phyloP scores from a whole-genome alignment of 2,113 vertebrate genomes.

The Thermophis baileyi region DNA sequence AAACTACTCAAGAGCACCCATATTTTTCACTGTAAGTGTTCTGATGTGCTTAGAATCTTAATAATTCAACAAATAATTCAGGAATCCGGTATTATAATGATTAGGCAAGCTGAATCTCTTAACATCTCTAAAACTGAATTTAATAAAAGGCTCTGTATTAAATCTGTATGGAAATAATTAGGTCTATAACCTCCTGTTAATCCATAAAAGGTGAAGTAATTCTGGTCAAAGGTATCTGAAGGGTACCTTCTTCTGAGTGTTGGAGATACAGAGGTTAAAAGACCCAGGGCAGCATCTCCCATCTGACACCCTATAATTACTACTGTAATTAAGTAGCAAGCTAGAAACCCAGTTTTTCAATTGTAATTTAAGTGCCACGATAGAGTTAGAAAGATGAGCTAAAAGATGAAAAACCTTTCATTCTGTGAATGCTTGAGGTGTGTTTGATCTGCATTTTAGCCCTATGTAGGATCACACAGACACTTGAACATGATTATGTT shows the following conservation, averaged over 20 bases:
- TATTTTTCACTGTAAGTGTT: background rate
- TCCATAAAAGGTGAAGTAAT: background rate
- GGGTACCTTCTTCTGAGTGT: background rate
- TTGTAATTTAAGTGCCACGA: conserved; percentile 8
- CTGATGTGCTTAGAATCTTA: background rate
- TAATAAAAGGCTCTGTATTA: background rate
- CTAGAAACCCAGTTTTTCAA: conserved; percentile 13
- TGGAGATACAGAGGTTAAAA: background rate
- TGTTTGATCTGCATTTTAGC: background rate
- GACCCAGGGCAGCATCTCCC: background rate
- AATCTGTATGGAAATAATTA: background rate
- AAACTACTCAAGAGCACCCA: background rate
- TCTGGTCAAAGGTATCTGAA: background rate
- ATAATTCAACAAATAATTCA: background rate
- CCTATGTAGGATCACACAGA: background rate
- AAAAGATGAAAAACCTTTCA: background rate
- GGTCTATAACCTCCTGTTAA: background rate
- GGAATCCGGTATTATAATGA: background rate
- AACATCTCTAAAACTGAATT: background rate
- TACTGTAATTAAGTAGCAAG: background rate
- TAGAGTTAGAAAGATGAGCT: background rate
- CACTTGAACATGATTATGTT: background rate
- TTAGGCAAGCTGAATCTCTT: no score
- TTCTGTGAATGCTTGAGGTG: background rate
- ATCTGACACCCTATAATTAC: background rate